Evolutionary conservation across 2,888 invertebrate species (phyloP).

Genomic region (Brenthis daphne): DNA sequence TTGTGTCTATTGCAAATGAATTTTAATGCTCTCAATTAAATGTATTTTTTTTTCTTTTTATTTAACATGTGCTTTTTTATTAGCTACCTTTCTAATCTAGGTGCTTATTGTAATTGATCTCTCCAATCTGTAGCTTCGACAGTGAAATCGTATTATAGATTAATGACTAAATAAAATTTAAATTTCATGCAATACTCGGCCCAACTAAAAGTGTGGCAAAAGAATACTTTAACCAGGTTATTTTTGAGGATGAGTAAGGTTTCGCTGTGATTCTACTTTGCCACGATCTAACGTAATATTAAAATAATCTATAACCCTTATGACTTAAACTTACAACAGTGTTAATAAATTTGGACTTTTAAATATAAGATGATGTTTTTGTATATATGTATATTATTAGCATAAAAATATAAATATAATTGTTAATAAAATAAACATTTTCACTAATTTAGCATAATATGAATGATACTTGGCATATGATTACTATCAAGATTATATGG

Average conservation of each 20-base stretch:
- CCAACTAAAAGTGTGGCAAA: conserved; percentile 75
- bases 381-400: conserved; percentile 3
- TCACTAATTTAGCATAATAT: background rate
- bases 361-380: background rate
- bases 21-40: conserved; percentile 45
- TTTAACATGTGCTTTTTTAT: conserved; percentile 37
- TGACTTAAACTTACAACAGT: background rate
- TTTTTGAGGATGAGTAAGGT: conserved; percentile 76
- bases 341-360: background rate
- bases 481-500: background rate
- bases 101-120: conserved; percentile 35
- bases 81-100: conserved; percentile 35
- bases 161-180: conserved; percentile 35
- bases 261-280: conserved; percentile 82
- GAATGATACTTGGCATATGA: background rate
- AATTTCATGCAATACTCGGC: conserved; percentile 69
- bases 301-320: conserved; percentile 37
- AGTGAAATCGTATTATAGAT: conserved; percentile 12
- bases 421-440: background rate
- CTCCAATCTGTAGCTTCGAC: conserved; percentile 13
- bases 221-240: conserved; percentile 59
- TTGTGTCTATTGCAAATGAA: conserved; percentile 62
- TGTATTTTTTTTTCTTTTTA: conserved; percentile 35
- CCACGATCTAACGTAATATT: conserved; percentile 67
- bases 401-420: conserved; percentile 8